Percentiles rank a stretch among this genome's conserved stretches.
Conservation (phyloP, 1,140 invertebrate genomes). For the Aphis craccivora region DNA sequence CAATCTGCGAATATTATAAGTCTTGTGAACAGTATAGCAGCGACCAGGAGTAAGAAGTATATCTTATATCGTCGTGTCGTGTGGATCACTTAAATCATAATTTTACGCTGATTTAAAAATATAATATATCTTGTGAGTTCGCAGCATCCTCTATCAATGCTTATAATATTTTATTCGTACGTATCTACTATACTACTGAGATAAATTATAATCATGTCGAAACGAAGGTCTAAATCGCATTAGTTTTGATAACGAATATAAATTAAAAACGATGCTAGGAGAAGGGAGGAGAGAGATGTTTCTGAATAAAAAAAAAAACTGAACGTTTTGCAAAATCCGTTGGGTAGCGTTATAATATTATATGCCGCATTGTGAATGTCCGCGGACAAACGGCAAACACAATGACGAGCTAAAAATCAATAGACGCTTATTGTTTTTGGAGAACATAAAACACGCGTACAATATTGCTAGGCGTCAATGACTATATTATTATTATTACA, state of each 20-base stretch:
- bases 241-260: background rate
- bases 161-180: background rate
- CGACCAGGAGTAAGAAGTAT: no score
- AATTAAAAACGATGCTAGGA: background rate
- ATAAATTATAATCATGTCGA: no score
- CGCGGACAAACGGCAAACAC: background rate
- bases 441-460: background rate
- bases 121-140: background rate
- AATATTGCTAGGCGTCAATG: background rate
- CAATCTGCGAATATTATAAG: background rate
- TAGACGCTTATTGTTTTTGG: background rate
- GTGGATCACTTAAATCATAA: background rate
- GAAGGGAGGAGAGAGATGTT: background rate
- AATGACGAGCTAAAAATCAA: conserved; percentile 19
- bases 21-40: no score
- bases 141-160: background rate
- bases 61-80: background rate
- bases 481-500: background rate
- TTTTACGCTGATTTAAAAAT: background rate
- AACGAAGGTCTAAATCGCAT: background rate
- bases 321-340: background rate
- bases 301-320: background rate
- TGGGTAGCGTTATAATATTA: background rate
- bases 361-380: background rate
- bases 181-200: no score